These are phyloP conservation scores for Sinonovacula constricta DNA, from an alignment of 1,140 invertebrate genomes.

Conservation along the genomic window DNA sequence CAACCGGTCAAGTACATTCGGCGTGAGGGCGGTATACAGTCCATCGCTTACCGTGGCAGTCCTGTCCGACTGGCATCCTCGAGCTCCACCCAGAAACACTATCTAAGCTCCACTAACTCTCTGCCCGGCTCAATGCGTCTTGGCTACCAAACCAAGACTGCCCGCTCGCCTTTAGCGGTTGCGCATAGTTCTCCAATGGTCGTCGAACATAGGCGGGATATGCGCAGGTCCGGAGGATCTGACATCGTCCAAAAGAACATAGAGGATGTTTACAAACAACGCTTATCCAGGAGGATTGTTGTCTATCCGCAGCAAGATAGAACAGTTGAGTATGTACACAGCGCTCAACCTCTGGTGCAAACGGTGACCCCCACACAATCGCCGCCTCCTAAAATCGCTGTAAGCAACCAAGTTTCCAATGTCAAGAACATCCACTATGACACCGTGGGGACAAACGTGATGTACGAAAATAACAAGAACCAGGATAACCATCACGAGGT, in stretches of 20 bases:
- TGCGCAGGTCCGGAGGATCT: neutral
- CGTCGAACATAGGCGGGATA: neutral
- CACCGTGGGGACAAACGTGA: neutral
- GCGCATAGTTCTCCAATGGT: too few species aligned
- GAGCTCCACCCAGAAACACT: too few species aligned
- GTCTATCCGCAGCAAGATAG: neutral
- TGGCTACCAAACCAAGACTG: too few species aligned
- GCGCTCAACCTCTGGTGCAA: neutral
- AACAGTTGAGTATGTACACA: too few species aligned
- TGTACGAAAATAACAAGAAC: neutral
- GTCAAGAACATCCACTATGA: neutral
- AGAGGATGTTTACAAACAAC: constrained; percentile 27
- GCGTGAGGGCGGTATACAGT: neutral
- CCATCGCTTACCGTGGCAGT: neutral
- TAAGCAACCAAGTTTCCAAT: neutral
- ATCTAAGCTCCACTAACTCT: too few species aligned
- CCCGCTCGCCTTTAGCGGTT: too few species aligned
- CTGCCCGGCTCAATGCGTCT: too few species aligned
- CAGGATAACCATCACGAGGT: neutral
- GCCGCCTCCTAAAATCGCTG: neutral
- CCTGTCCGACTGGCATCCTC: too few species aligned
- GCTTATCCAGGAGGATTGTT: neutral
- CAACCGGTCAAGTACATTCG: neutral
- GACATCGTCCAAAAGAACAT: constrained; percentile 36
- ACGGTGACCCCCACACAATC: neutral